Conservation (phyloP, 92 coral and sea anemone species). For the Diadumene lineata region DNA sequence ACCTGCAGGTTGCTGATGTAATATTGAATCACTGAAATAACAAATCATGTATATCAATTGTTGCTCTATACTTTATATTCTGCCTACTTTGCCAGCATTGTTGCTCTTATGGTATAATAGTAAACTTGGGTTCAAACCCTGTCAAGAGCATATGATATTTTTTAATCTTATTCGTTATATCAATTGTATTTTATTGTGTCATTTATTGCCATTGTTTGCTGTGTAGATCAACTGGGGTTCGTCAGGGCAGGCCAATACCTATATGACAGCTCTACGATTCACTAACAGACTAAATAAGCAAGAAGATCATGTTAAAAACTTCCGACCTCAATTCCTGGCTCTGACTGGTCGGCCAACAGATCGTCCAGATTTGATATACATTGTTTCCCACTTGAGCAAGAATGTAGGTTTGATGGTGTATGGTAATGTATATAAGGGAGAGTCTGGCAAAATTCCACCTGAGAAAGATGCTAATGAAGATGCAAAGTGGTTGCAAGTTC, state of each 20-base stretch:
- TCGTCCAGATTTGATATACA: slow-evolving; percentile 60
- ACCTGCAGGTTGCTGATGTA: no score
- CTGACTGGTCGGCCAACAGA: slow-evolving; percentile 73
- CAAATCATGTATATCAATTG: no score
- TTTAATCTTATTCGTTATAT: no score
- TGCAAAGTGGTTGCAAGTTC: slow-evolving; percentile 69
- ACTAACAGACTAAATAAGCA: slow-evolving; percentile 68
- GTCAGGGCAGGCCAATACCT: slow-evolving; percentile 89
- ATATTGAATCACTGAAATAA: no score
- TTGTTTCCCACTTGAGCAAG: slow-evolving; percentile 88
- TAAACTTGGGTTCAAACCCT: no score
- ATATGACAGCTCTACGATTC: slow-evolving; percentile 79
- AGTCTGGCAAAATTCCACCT: slow-evolving; percentile 34
- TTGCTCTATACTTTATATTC: no score
- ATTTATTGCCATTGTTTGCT: neutral
- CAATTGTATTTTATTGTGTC: neutral
- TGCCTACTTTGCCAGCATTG: no score
- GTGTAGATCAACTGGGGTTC: slow-evolving; percentile 73
- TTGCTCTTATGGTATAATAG: no score
- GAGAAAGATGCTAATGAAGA: slow-evolving; percentile 56
- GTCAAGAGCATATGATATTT: no score
- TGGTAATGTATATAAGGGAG: slow-evolving; percentile 58
- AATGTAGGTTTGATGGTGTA: slow-evolving; percentile 93
- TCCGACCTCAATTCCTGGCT: slow-evolving; percentile 95
- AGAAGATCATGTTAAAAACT: slow-evolving; percentile 96